Evolutionary conservation across 2,113 vertebrate genomes (phyloP).

Genomic region (Tragelaphus buxtoni): DNA sequence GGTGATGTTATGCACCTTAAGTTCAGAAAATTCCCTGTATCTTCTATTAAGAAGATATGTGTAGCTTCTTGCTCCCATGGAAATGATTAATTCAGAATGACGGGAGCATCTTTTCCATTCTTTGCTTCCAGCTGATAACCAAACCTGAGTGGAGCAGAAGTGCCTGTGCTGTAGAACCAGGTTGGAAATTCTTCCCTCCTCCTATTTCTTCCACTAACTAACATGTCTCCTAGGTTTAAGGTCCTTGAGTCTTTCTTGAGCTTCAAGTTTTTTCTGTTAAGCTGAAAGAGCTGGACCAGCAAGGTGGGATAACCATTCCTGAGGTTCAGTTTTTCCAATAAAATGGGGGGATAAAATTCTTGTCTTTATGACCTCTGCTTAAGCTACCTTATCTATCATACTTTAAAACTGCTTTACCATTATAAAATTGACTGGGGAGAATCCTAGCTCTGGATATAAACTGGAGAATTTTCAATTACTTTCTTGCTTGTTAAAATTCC

Average conservation of each 20-base stretch:
- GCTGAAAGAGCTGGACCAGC: neutral
- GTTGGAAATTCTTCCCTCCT: neutral
- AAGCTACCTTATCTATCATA: neutral
- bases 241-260: fast-evolving
- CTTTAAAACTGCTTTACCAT: neutral
- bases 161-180: fast-evolving
- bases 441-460: neutral
- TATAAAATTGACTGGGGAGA: neutral
- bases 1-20: neutral
- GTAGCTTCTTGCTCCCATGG: neutral
- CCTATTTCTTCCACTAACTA: neutral
- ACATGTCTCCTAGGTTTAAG: neutral
- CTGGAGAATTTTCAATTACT: neutral
- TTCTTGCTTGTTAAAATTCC: neutral
- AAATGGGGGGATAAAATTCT: neutral
- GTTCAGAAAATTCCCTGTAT: neutral
- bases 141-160: fast-evolving
- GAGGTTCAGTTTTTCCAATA: neutral
- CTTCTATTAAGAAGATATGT: neutral
- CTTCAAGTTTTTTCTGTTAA: neutral
- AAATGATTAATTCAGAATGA: neutral
- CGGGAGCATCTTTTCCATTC: fast-evolving
- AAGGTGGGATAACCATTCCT: neutral
- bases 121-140: neutral
- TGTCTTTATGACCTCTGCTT: neutral